phyloP scores from a whole-genome alignment of 2,888 invertebrate species.

The Trileptium ribeirensis region DNA sequence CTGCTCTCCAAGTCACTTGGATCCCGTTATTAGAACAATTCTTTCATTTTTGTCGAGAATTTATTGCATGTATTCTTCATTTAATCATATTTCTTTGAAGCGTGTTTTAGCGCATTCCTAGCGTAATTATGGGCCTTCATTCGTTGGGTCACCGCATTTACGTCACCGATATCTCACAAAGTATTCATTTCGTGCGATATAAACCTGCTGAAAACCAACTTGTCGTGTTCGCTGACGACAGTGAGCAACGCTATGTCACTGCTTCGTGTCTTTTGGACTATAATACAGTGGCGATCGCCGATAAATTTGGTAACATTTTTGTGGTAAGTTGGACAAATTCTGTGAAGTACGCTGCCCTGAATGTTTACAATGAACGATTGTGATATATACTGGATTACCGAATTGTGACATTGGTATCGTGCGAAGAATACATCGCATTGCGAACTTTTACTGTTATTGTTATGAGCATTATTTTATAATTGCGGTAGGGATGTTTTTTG shows the following conservation, averaged over 20 bases:
- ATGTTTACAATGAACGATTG: no score
- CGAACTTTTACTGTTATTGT: no score
- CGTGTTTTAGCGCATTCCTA: constrained; percentile 76
- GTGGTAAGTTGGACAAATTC: constrained; percentile 65
- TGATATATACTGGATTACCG: no score
- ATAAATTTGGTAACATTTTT: constrained; percentile 93
- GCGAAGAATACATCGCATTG: no score
- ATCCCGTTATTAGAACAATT: no score
- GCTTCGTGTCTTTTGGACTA: constrained; percentile 85
- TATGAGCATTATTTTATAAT: no score
- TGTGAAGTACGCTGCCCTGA: no score
- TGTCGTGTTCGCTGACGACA: constrained; percentile 96
- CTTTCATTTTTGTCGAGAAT: no score
- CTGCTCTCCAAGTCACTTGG: no score
- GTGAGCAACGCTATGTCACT: constrained; percentile 91
- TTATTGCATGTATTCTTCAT: no score
- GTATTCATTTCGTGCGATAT: constrained; percentile 88
- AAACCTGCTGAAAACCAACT: constrained; percentile 91
- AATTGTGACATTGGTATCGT: no score
- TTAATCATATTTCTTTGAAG: background rate
- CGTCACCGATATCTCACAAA: constrained; percentile 92
- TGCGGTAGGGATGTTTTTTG: no score
- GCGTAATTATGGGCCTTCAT: constrained; percentile 83
- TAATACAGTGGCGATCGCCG: constrained; percentile 87
- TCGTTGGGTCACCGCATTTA: constrained; percentile 87